These are phyloP conservation scores for Scotopteryx bipunctaria DNA, from an alignment of 2,888 invertebrate species.

Conservation along the genomic window DNA sequence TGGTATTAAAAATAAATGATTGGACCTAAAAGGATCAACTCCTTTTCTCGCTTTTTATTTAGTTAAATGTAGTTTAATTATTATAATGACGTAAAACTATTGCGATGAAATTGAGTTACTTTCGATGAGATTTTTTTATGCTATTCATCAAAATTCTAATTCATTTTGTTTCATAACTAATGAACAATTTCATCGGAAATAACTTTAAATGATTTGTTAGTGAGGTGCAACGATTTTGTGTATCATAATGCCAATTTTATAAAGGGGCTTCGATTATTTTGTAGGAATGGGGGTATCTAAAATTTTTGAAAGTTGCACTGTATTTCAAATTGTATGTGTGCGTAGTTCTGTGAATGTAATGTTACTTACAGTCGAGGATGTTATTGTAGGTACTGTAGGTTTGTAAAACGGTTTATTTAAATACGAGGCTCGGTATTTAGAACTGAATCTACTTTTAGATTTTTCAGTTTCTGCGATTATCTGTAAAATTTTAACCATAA, in stretches of 20 bases:
- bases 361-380: constrained; percentile 80
- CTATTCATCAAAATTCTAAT: background rate
- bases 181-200: constrained; percentile 20
- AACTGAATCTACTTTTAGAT: constrained; percentile 81
- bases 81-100: background rate
- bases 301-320: constrained; percentile 41
- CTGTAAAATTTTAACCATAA: constrained; percentile 56
- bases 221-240: constrained; percentile 40
- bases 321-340: constrained; percentile 27
- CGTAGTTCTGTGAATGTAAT: constrained; percentile 33
- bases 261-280: constrained; percentile 74
- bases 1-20: no score
- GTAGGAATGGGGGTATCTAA: constrained; percentile 18
- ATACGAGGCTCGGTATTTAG: constrained; percentile 82
- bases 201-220: constrained; percentile 25
- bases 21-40: no score
- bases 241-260: constrained; percentile 70
- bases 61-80: no score
- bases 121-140: constrained; percentile 5
- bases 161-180: background rate
- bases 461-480: constrained; percentile 74
- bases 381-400: constrained; percentile 85
- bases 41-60: no score
- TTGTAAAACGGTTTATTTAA: constrained; percentile 84
- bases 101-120: background rate